Evolutionary conservation across 2,888 invertebrate genomes (phyloP).

Genomic region (Caradrina clavipalpis): DNA sequence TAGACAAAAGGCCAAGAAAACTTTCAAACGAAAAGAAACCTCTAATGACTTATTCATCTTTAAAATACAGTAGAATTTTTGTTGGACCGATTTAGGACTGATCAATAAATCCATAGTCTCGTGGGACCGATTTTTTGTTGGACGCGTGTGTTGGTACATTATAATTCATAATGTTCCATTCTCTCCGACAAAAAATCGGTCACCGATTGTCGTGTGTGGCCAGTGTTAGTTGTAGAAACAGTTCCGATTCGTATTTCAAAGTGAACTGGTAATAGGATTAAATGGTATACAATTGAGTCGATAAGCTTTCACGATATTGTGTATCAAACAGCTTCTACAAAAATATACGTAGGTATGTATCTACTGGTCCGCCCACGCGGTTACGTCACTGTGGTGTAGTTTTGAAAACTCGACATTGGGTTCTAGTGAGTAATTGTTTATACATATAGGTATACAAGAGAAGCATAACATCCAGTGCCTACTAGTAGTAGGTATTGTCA

Average conservation of each 20-base stretch:
- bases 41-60: slow-evolving; percentile 11
- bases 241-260: not conserved
- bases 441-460: not conserved
- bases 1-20: slow-evolving; percentile 23
- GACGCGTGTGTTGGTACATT: no score
- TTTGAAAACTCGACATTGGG: slow-evolving; percentile 2
- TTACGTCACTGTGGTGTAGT: slow-evolving; percentile 16
- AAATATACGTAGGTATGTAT: slow-evolving; percentile 6
- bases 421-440: not conserved
- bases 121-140: no score
- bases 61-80: not conserved
- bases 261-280: not conserved
- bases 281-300: not conserved
- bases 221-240: not conserved
- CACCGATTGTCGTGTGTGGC: no score
- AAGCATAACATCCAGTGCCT: not conserved
- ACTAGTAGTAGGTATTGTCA: no score
- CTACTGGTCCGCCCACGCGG: slow-evolving; percentile 9
- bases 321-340: not conserved
- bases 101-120: no score
- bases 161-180: no score
- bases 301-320: slow-evolving; percentile 1
- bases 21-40: not conserved
- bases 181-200: no score
- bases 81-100: no score